Conservation (phyloP, 2,113 vertebrate species). For the Pterocles orientalis region DNA sequence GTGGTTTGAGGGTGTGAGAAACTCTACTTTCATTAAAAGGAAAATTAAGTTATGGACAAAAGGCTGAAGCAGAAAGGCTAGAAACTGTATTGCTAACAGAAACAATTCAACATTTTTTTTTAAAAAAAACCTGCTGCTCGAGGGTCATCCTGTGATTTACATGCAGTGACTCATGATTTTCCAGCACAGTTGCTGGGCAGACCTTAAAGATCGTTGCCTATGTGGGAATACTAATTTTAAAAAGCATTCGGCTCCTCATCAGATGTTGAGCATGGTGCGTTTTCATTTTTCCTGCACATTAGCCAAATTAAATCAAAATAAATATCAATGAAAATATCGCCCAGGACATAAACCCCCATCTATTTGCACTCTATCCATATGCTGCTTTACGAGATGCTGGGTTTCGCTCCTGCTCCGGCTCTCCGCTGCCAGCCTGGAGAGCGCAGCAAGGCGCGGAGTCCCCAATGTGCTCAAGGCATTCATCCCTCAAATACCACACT, state of each 20-base stretch:
- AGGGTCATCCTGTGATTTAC: conserved; percentile 17
- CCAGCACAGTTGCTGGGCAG: conserved; percentile 29
- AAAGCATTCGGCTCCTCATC: conserved; percentile 33
- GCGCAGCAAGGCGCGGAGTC: not conserved
- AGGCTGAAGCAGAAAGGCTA: not conserved
- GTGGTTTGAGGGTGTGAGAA: not conserved
- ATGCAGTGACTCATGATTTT: conserved; percentile 26
- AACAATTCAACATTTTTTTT: not conserved
- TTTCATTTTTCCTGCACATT: conserved; percentile 51
- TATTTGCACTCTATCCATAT: conserved; percentile 54
- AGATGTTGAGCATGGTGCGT: conserved; percentile 1
- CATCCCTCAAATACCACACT: conserved; percentile 10
- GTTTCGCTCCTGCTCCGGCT: conserved; percentile 11
- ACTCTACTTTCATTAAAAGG: not conserved
- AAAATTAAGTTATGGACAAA: not conserved
- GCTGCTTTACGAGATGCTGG: conserved; percentile 32
- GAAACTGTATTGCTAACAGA: not conserved
- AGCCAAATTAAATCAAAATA: conserved; percentile 73
- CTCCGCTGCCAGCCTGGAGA: conserved; percentile 13
- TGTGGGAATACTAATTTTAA: conserved; percentile 47
- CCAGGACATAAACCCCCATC: conserved; percentile 58
- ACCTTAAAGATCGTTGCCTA: not conserved
- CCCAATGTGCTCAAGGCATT: conserved; percentile 31
- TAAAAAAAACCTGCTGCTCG: not conserved
- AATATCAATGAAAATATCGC: conserved; percentile 64